These are phyloP conservation scores for Decapterus maruadsi DNA, from an alignment of 2,797 vertebrate genomes.

Conservation along the genomic window DNA sequence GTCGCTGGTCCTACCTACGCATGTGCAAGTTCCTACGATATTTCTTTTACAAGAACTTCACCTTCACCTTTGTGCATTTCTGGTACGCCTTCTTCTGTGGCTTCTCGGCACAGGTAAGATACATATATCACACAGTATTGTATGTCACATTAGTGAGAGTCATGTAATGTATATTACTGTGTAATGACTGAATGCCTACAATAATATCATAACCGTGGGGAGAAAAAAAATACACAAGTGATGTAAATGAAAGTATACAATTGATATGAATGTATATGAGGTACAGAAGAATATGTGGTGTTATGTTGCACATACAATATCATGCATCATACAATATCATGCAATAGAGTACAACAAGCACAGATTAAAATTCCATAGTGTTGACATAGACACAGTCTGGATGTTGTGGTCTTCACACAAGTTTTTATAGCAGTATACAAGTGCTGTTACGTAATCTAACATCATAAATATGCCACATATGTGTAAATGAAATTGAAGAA, in stretches of 20 bases:
- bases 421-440: not conserved
- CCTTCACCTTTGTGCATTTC: constrained; percentile 95
- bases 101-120: constrained; percentile 96
- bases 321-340: not conserved
- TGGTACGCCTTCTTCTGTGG: constrained; percentile 97
- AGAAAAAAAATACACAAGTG: not conserved
- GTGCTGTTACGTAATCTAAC: not conserved
- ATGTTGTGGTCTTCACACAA: not conserved
- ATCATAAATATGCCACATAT: too few species aligned
- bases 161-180: too few species aligned
- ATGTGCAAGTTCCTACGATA: constrained; percentile 97
- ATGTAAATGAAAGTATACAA: not conserved
- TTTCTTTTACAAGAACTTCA: constrained; percentile 99
- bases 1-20: constrained; percentile 96
- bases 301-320: too few species aligned
- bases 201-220: too few species aligned
- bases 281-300: too few species aligned
- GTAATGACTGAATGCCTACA: not conserved
- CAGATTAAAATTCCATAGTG: not conserved
- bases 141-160: not conserved
- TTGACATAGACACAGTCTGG: not conserved
- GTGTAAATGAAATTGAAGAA: too few species aligned
- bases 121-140: too few species aligned
- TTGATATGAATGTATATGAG: too few species aligned
- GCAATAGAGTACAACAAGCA: not conserved